Evolutionary conservation across 2,113 vertebrate genomes (phyloP).

Genomic region (Spea bombifrons): DNA sequence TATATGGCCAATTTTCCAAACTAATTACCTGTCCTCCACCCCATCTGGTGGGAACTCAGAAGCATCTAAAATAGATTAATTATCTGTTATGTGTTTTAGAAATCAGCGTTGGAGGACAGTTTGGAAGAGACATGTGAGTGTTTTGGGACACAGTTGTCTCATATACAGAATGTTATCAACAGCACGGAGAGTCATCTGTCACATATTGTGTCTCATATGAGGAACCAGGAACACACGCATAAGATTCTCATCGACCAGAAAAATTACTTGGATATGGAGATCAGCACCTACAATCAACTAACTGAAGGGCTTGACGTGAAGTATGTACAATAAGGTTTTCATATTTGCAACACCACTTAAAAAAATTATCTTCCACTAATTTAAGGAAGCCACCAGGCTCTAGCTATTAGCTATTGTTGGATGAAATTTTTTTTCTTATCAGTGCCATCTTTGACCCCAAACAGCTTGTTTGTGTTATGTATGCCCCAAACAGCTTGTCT

Average conservation of each 20-base stretch:
- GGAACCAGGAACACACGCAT: conserved; percentile 62
- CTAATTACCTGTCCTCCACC: too few relatives aligned
- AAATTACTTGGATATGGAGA: conserved; percentile 40
- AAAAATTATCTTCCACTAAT: too few relatives aligned
- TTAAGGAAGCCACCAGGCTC: too few relatives aligned
- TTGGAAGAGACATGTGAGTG: conserved; percentile 61
- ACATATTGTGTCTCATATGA: conserved; percentile 55
- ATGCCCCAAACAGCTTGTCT: too few relatives aligned
- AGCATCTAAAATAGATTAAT: too few relatives aligned
- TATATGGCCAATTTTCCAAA: too few relatives aligned
- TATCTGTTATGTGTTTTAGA: conserved; percentile 51
- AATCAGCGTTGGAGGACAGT: conserved; percentile 61
- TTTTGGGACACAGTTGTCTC: conserved; percentile 58
- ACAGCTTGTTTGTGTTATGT: too few relatives aligned
- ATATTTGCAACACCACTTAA: too few relatives aligned
- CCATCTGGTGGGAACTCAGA: too few relatives aligned
- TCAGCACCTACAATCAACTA: conserved; percentile 17
- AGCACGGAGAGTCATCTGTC: conserved; percentile 59
- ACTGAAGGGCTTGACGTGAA: conserved; percentile 42
- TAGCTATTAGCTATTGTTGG: too few relatives aligned
- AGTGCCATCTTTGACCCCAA: too few relatives aligned
- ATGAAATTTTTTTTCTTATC: too few relatives aligned
- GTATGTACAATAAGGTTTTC: conserved; percentile 47
- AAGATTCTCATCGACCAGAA: conserved; percentile 49
- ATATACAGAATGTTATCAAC: conserved; percentile 59